Evolutionary conservation across 2,888 invertebrate species (phyloP).

Genomic region (Limnephilus lunatus): DNA sequence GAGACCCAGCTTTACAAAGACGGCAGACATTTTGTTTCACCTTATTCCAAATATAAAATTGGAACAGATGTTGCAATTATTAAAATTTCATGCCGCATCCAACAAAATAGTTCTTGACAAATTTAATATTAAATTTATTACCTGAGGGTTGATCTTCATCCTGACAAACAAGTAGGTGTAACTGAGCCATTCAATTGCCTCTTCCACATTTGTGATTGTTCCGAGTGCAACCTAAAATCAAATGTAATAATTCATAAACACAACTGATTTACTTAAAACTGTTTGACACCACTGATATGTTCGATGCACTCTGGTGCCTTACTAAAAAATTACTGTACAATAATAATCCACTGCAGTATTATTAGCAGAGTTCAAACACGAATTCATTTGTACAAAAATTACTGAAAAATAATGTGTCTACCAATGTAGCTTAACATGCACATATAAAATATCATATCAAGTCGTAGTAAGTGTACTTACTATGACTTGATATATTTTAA

Average conservation of each 20-base stretch:
- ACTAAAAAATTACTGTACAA: too few species aligned
- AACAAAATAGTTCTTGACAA: neutral
- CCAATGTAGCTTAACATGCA: too few species aligned
- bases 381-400: too few species aligned
- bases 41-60: neutral
- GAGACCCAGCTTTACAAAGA: neutral
- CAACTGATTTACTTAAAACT: neutral
- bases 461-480: too few species aligned
- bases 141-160: conserved; percentile 94
- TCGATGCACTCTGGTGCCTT: too few species aligned
- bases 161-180: conserved; percentile 97
- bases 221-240: conserved; percentile 87
- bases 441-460: too few species aligned
- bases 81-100: neutral
- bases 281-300: too few species aligned
- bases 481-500: too few species aligned
- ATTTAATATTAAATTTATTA: conserved; percentile 68
- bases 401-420: too few species aligned
- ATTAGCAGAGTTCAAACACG: too few species aligned
- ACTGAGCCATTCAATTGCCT: conserved; percentile 98
- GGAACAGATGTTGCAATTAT: neutral
- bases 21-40: neutral
- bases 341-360: too few species aligned
- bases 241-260: conserved; percentile 61
- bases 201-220: conserved; percentile 96